Evolutionary conservation across 2,888 invertebrate species (phyloP), one percentile per base, ranked within the genome.

Genomic region (Neoascia interrupta): DNA sequence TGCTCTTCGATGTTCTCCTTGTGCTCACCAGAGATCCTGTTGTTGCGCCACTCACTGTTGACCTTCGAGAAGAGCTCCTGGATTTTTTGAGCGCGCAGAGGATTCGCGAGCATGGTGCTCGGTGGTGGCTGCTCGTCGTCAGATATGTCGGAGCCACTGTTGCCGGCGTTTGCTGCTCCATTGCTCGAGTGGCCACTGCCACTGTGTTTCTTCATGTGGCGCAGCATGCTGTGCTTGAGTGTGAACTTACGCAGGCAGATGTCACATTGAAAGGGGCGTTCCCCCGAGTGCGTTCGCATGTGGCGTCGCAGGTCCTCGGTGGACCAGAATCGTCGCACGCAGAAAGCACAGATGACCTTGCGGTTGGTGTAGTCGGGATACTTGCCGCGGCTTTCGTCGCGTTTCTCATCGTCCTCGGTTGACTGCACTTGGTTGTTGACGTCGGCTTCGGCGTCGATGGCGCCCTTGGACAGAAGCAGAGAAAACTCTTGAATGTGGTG

Each of bases 201-300:
- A 81, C 91, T 92, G 86, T 97, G 97, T 88, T 97, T 97, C 90
- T 97, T 96, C 83, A 96, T 92, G 87, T 97, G 97, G 0, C 97
- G 92, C 82, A 97, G 91, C 97, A 97, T 97, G 89, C 96, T 96
- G 90, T 97, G 97, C 85, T 97, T 97, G 45, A 97, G 90, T 0
- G 97, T 97, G 89, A 97, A 97, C 81, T 95, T 92, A 4, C 97
- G 91, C 31, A 94, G 90, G 88, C 97, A 97, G 39, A 96, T 93
- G 87, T 96, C 96, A 86, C 97, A 97, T 70, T 95, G 95, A 87
- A 97, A 97, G 0, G 97, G 97, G 1, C 97, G 90, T 86, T 97
- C 97, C 0, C 97, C 97, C 0, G 96, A 95, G 87, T 98, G 97
- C 0, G 97, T 97, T 15, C 97, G 91, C 96, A 97, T 97, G 88